Base-by-base conservation (phyloP, 2,888 invertebrate species). In the Dorcus parallelipipedus region DNA sequence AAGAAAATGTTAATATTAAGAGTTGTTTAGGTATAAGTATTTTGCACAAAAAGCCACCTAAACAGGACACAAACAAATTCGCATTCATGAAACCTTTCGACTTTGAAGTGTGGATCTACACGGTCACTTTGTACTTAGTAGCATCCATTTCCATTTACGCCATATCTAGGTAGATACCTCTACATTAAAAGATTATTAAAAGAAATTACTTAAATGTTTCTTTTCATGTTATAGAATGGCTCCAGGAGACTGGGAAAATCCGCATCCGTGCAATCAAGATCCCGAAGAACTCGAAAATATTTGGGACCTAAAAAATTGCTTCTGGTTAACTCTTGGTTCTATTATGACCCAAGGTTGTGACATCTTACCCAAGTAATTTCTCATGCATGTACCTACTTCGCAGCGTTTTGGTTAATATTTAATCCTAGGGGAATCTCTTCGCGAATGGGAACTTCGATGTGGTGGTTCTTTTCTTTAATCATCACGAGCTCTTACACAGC, bases 291-390 rank as follows among this genome's bases (percentile, higher is more conserved):
- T 96, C 61, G 95, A 96, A 81, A 96, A 95, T 77, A 89, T 89
- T 72, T 95, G 95, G 86, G 88, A 86, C 69, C 79, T 92, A 71
- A 84, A 88, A 79, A 97, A 96, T 79, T 91, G 93, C 52, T 87
- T 96, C 69, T 98, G 97, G 97, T 86, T 97, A 64, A 91, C 93
- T 14, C 86, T 95, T 70, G 93, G 93, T 2, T 93, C 94, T 9
- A 88, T 96, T 69, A 92, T 95, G 89, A 93, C 93, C 55, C 95
- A 95, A 75, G 96, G 96, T 48, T 93, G 92, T 65, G 96, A 96
- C 77, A 90, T 96, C 68, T 82, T 95, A 65, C 95, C 96, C 26
- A 89, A 88, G 93, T 93, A 84, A 80, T 42, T 42, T 5, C 10
- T 42, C 4, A 1, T 42, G 9, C 17, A 3, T 42, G 10, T 17